Evolutionary conservation across 2,113 vertebrate species (phyloP).

Genomic region (Halichoeres trimaculatus): DNA sequence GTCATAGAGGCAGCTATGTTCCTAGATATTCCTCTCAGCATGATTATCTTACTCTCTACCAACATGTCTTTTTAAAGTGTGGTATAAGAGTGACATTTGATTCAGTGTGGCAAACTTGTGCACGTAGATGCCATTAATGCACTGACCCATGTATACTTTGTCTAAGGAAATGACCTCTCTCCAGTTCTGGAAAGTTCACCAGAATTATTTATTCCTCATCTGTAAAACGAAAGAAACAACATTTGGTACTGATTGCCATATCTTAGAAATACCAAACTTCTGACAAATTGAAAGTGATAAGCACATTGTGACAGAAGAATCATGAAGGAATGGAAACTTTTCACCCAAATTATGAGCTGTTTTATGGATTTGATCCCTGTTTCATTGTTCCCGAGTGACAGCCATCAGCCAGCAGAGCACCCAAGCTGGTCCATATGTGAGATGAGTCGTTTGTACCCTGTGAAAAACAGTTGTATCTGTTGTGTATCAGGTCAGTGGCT

Average conservation of each 20-base stretch:
- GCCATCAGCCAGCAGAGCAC: slow-evolving; percentile 28
- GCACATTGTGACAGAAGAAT: slow-evolving; percentile 7
- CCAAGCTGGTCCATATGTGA: slow-evolving; percentile 30
- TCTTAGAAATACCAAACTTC: slow-evolving; percentile 7
- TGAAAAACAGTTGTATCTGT: slow-evolving; percentile 67
- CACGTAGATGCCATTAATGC: slow-evolving; percentile 51
- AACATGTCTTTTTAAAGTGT: slow-evolving; percentile 64
- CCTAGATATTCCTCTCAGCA: slow-evolving; percentile 8
- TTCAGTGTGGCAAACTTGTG: slow-evolving; percentile 34
- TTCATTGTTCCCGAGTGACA: slow-evolving; percentile 37
- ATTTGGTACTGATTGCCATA: slow-evolving; percentile 1
- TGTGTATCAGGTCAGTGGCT: slow-evolving; percentile 82
- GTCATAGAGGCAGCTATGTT: too few relatives aligned
- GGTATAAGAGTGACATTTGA: slow-evolving; percentile 43
- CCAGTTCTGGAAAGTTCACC: slow-evolving; percentile 10
- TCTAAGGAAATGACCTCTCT: slow-evolving; percentile 20
- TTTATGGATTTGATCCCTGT: slow-evolving; percentile 29
- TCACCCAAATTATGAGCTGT: slow-evolving; percentile 36
- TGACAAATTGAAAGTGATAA: slow-evolving; percentile 7
- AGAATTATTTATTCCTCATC: slow-evolving; percentile 6
- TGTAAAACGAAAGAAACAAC: slow-evolving; percentile 13
- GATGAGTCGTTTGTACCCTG: slow-evolving; percentile 46
- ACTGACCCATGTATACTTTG: slow-evolving; percentile 26
- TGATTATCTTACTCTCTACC: slow-evolving; percentile 48
- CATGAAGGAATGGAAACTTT: slow-evolving; percentile 35